Conservation (phyloP, 2,888 invertebrate genomes). For the Polyploca ridens region DNA sequence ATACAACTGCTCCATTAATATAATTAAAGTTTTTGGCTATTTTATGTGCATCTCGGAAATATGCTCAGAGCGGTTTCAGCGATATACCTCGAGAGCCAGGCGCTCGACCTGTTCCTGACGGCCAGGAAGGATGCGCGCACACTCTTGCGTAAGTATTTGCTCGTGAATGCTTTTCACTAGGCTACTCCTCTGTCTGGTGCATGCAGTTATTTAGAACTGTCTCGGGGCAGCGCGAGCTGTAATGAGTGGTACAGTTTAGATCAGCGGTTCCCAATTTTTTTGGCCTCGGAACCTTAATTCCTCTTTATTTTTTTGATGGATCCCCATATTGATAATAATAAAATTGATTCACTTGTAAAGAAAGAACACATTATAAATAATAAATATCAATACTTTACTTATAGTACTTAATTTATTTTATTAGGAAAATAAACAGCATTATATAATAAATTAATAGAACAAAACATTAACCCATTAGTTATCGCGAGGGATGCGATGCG, state of each 20-base stretch:
- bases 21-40: slow-evolving; percentile 14
- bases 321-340: too few relatives aligned
- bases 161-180: not conserved
- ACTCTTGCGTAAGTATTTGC: slow-evolving; percentile 56
- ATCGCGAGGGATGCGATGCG: too few relatives aligned
- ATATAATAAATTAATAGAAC: too few relatives aligned
- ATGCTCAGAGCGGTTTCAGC: slow-evolving; percentile 67
- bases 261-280: too few relatives aligned
- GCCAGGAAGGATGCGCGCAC: slow-evolving; percentile 58
- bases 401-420: too few relatives aligned
- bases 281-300: too few relatives aligned
- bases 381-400: too few relatives aligned
- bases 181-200: not conserved
- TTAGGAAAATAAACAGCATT: too few relatives aligned
- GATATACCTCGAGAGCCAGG: slow-evolving; percentile 57
- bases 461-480: too few relatives aligned
- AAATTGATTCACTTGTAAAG: too few relatives aligned
- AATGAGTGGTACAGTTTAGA: not conserved
- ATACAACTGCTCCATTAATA: slow-evolving; percentile 2
- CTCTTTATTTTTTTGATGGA: too few relatives aligned
- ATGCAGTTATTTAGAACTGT: not conserved
- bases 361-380: too few relatives aligned
- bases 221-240: not conserved
- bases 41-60: slow-evolving; percentile 24
- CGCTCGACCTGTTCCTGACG: slow-evolving; percentile 49